Base-by-base conservation (phyloP, 1,140 invertebrate genomes). In the Cydia pomonella region DNA sequence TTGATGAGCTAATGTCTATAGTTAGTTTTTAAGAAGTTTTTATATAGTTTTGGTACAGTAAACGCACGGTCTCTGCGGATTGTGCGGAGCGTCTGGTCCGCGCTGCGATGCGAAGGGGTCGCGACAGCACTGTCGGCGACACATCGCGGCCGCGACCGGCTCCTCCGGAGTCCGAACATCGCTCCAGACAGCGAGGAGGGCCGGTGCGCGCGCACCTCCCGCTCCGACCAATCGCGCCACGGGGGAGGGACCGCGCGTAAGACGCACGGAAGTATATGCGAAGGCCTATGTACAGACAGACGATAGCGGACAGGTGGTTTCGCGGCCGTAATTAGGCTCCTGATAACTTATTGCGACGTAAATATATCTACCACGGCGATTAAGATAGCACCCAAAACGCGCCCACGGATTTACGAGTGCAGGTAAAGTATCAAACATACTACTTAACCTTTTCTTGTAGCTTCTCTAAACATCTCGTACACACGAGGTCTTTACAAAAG, bases 291-390 rank as follows among this genome's bases (percentile, higher is more conserved):
- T 93, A 93, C 91, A 89, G 85, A 93, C 91, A 90, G 84, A 91
- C 88, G 88, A 91, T 91, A 89, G 90, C 91, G 91, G 90, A 93
- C 91, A 93, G 91, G 91, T 92, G 91, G 90, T 92, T 92, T 89
- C 89, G 91, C 84, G 85, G 84, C 84, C 84, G 85, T 91, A 93
- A 93, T 93, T 93, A 93, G 90, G 84, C 89, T 81, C 81, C 88
- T 88, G 86, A 90, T 93, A 91, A 91, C 82, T 90, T 88, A 90
- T 92, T 88, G 85, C 84, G 81, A 84, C 86, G 88, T 91, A 91
- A 91, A 91, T 88, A 89, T 83, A 82, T 82, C 87, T 86, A 86
- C 81, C 82, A 84, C 82, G 80, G 83, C 87, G 85, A 84, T 90
- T 87, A 87, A 91, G 87, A 90, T 90, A 90, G 84, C 84, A 80